These are phyloP conservation scores for Chrysemys picta DNA, from an alignment of 2,113 vertebrate species.

Conservation along the genomic window DNA sequence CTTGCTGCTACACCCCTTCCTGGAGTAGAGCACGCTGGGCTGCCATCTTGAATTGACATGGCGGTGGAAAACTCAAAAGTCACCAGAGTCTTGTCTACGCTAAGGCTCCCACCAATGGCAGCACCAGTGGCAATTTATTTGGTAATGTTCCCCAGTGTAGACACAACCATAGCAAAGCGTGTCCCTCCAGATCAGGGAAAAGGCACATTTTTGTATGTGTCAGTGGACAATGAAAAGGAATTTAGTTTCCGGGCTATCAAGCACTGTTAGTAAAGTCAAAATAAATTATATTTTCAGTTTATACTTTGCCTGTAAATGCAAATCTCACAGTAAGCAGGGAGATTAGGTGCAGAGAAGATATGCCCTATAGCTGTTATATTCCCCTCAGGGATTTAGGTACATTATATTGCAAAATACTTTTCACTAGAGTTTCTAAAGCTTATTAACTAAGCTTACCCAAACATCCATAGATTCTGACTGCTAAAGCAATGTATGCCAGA, in stretches of 20 bases:
- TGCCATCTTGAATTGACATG: background rate
- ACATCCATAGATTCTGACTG: background rate
- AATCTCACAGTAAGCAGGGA: background rate
- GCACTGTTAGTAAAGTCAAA: background rate
- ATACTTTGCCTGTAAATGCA: background rate
- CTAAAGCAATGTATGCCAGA: accelerated
- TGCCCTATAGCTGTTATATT: background rate
- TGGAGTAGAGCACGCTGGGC: no score
- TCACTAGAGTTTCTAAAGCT: background rate
- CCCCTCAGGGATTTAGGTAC: background rate
- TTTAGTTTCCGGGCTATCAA: background rate
- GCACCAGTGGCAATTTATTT: background rate
- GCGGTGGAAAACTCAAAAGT: background rate
- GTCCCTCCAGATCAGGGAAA: background rate
- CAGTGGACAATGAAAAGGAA: background rate
- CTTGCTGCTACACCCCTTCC: background rate
- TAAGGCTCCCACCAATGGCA: background rate
- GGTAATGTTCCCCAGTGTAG: accelerated
- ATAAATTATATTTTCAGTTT: background rate
- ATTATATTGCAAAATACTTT: accelerated
- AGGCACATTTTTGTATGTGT: accelerated
- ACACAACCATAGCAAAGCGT: background rate
- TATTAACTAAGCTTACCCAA: background rate
- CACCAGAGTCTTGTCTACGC: background rate
- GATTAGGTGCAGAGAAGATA: background rate